Base-by-base conservation (phyloP, 2,888 invertebrate species). In the Hipparchia semele region DNA sequence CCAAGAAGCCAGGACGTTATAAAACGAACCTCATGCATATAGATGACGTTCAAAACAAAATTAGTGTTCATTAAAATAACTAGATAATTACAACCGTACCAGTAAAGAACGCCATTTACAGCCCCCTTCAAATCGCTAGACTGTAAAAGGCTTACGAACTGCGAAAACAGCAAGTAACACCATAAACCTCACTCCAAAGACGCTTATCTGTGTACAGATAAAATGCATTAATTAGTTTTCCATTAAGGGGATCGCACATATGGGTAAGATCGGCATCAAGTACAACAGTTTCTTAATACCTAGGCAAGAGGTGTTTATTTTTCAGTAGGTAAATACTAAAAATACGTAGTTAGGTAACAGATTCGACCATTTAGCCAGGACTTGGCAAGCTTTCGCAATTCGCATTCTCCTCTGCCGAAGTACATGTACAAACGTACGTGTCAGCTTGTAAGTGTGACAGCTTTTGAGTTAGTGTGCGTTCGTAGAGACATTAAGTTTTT, bases 191-290 rank as follows among this genome's bases (percentile, higher is more conserved):
- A 49, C 23, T 33, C 67, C 64, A 58, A 71, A 70, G 7, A 61
- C 8, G 73, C 70, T 68, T 71, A 73, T 73, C 71, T 73, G 64
- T 73, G 59, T 49, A 9, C 61, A 53, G 45, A 68, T 59, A 58
- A 73, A 68, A 59, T 23, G 62, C 62, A 58, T 73, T 68, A 68
- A 73, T 73, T 70, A 74, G 69, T 71, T 61, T 70, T 71, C 66
- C 68, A 23, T 23, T 23, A 23, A 23, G 23, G 23, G 23, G 23
- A 23, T 23, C 23, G 23, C 23, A 23, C 23, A 23, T 23, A 1
- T 23, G 23, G 23, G 23, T 23, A 0, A 0, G 23, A 23, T 23
- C 23, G 23, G 23, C 23, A 23, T 23, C 23, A 23, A 23, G 23
- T 23, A 23, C 23, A 23, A 23, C 0, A 23, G 23, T 23, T 23